Conservation (phyloP, 2,113 vertebrate species). For the Oophaga pumilio region DNA sequence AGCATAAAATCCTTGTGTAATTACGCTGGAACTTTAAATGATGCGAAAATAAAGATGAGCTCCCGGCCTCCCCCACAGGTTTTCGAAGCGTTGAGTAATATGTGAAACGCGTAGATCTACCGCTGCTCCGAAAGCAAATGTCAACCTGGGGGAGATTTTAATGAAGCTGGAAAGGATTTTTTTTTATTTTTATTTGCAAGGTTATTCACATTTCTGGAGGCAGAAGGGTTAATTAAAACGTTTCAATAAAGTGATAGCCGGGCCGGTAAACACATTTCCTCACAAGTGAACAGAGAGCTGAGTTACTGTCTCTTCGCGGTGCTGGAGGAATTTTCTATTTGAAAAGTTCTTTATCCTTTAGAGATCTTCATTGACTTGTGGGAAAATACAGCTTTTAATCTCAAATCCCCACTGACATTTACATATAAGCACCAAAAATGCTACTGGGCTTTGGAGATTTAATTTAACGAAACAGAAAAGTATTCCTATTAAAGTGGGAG, state of each 20-base stretch:
- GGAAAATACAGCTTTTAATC: slow-evolving; percentile 82
- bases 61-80: background rate
- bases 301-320: slow-evolving; percentile 51
- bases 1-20: slow-evolving; percentile 17
- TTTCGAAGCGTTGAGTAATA: background rate
- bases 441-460: slow-evolving; percentile 83
- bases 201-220: slow-evolving; percentile 29
- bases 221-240: slow-evolving; percentile 66
- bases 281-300: slow-evolving; percentile 8
- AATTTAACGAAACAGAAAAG: slow-evolving; percentile 81
- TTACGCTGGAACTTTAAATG: slow-evolving; percentile 31
- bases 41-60: slow-evolving; percentile 25
- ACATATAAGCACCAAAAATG: slow-evolving; percentile 79
- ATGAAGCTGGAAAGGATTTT: slow-evolving; percentile 29
- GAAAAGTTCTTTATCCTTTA: slow-evolving; percentile 74
- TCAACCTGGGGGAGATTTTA: slow-evolving; percentile 44
- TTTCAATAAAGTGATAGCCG: slow-evolving; percentile 66
- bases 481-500: slow-evolving; percentile 77
- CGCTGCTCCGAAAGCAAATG: background rate
- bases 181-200: slow-evolving; percentile 25
- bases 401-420: slow-evolving; percentile 80
- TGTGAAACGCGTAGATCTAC: background rate
- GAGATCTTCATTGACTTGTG: slow-evolving; percentile 80
- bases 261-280: slow-evolving; percentile 56
- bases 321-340: slow-evolving; percentile 72